Percentiles rank a stretch among this genome's conserved stretches.
Evolutionary conservation across 2,797 vertebrate genomes (phyloP).

Genomic region (Anisognathus igniventris): DNA sequence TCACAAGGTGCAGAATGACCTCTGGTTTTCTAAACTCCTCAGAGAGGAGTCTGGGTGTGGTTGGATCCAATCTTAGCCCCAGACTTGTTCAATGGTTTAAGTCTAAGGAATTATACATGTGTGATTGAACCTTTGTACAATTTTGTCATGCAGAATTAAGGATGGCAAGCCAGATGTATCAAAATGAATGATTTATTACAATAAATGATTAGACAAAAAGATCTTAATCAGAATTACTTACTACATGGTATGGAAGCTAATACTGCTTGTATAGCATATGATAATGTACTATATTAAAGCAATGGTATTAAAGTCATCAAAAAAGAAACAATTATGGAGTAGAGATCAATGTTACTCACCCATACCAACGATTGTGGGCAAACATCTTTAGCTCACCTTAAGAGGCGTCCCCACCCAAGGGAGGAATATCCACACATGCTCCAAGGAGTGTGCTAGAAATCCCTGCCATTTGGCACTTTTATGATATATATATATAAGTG

Average conservation of each 20-base stretch:
- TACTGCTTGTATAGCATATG: neutral
- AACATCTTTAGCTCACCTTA: neutral
- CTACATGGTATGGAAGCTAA: neutral
- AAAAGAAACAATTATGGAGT: neutral
- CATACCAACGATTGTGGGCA: neutral
- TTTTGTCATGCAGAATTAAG: neutral
- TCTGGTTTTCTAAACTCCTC: neutral
- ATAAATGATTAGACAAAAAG: neutral
- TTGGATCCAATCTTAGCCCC: neutral
- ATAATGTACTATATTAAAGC: neutral
- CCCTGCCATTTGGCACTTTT: neutral
- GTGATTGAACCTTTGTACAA: neutral
- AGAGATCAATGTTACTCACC: neutral
- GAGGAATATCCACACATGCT: neutral
- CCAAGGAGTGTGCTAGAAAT: neutral
- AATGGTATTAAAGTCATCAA: neutral
- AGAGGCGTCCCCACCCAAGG: accelerated
- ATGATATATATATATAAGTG: neutral
- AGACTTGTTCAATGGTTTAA: neutral
- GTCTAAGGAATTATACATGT: neutral
- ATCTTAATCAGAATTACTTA: neutral
- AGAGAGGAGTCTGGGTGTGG: neutral
- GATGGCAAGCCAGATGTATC: neutral
- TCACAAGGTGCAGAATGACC: neutral
- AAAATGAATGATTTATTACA: neutral